phyloP scores from a whole-genome alignment of 2,113 vertebrate species.

The Caracal caracal region DNA sequence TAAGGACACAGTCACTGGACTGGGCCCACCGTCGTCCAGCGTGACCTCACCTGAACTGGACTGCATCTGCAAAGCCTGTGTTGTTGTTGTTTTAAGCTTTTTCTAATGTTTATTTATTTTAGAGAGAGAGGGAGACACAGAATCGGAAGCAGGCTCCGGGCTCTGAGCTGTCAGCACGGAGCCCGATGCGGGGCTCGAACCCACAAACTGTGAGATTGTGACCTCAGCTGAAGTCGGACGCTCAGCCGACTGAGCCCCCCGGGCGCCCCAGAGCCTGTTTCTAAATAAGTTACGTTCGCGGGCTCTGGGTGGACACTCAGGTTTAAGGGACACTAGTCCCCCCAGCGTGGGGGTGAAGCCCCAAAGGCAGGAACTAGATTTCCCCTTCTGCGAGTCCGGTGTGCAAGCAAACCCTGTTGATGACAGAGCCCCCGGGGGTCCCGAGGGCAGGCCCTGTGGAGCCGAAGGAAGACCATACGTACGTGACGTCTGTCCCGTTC shows the following conservation, averaged over 20 bases:
- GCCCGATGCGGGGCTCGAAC: no score
- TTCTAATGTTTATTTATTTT: no score
- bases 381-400: background rate
- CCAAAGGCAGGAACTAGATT: background rate
- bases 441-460: background rate
- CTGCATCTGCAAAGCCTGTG: background rate
- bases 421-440: no score
- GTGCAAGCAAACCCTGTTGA: no score
- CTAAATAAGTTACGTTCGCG: background rate
- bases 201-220: no score
- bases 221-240: no score
- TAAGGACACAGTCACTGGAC: background rate
- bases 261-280: background rate
- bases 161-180: no score
- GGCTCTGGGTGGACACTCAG: background rate
- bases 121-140: no score
- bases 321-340: background rate
- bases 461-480: no score
- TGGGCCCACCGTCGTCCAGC: background rate
- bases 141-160: no score
- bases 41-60: background rate
- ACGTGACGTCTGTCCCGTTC: rapidly evolving
- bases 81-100: no score
- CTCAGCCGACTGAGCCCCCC: no score
- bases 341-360: background rate